Base-by-base conservation (phyloP, 2,888 invertebrate genomes). In the Sinohyriopsis cumingii region DNA sequence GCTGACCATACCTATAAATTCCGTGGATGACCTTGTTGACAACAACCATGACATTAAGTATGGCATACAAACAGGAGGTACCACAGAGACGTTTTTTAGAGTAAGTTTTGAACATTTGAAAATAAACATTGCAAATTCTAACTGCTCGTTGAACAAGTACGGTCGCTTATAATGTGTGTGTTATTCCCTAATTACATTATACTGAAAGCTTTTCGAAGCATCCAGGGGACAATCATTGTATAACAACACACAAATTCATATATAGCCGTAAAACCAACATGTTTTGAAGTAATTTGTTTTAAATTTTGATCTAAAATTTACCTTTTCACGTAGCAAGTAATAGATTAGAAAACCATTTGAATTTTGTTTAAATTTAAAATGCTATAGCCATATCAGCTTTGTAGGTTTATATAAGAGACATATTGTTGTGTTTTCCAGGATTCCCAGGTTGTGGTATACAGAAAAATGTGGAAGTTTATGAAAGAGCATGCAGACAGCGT, bases 391-490 rank as follows among this genome's bases (percentile, higher is more conserved):
- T 24, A 12, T 24, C 57, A 4, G 57, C 19, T 22, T 9, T 12
- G 22, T 9, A 15, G 19, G 59, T 59, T 12, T 15, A 59, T 59
- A 59, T 3, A 4, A 59, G 15, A 59, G 0, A 22, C 19, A 19
- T 59, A 12, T 24, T 59, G 3, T 2, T 3, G 59, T 22, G 22
- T 19, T 20, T 57, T 64, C 1, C 91, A 96, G 96, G 93, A 94
- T 87, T 95, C 96, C 5, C 95, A 95, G 89, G 95, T 96, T 83
- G 93, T 94, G 63, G 93, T 95, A 19, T 96, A 96, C 91, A 94
- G 94, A 85, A 94, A 95, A 90, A 97, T 97, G 97, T 96, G 95
- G 95, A 94, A 95, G 84, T 96, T 95, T 87, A 96, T 97, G 96
- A 45, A 74, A 22, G 77, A 82, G 18, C 67, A 75, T 54, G 67